Base-by-base conservation (phyloP, 2,797 vertebrate genomes). In the Fistularia tabacaria region DNA sequence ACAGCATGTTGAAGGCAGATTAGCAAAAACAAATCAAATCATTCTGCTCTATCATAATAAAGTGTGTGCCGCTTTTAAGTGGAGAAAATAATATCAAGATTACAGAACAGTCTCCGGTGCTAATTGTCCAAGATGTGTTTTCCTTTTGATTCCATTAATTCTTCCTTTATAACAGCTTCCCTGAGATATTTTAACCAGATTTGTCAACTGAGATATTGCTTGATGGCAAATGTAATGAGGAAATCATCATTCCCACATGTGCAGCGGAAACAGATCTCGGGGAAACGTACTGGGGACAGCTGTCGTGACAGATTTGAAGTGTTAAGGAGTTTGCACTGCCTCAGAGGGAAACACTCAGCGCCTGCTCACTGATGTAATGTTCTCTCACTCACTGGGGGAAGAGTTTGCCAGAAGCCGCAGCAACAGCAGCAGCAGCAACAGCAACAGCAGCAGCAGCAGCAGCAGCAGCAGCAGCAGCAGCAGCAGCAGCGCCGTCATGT, bases 111-210 rank as follows among this genome's bases (percentile, higher is more conserved):
- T 86, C 82, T 83, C 69, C 83, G 81, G 79, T 83, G 86, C 84
- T 89, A 89, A 90, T 89, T 86, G 85, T 87, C 83, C 87, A 81
- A 77, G 79, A 86, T 82, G 76, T 85, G 77, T 87, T 85, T 84
- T 83, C 85, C 80, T 83, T 80, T 72, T 66, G 69, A 77, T 81
- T 70, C 78, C 82, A 82, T 86, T 85, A 76, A 83, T 87, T 86
- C 76, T 77, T 82, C 66, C 76, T 79, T 79, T 3, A 25, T 81
- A 71, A 85, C 73, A 85, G 80, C 71, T 82, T 64, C 53, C 74
- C 71, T 72, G 36, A 9, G 75, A 77, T 80, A 79, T 84, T 88
- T 84, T 76, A 72, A 76, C 75, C 73, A 51, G 72, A 73, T 82
- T 86, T 77, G 77, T 82, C 77, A 81, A 79, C 78, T 77, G 80